Evolutionary conservation across 2,113 vertebrate species (phyloP).

Genomic region (Mus spicilegus): DNA sequence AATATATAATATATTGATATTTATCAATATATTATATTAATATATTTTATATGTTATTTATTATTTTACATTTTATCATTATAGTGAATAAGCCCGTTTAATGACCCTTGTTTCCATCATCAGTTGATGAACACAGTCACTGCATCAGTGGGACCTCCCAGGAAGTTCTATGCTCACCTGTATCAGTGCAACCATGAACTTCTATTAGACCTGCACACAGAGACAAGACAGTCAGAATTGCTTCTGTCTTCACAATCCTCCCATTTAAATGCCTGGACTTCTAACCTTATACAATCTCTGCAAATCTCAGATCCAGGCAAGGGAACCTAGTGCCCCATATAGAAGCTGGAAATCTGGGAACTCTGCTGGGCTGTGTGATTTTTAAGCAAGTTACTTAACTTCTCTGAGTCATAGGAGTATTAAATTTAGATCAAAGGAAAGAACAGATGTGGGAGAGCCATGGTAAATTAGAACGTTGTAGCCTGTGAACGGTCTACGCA

Average conservation of each 20-base stretch:
- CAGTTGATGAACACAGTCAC: not conserved
- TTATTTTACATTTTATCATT: too few species aligned
- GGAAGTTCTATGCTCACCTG: not conserved
- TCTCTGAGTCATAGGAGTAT: constrained; percentile 47
- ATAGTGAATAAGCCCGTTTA: not conserved
- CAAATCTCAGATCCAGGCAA: not conserved
- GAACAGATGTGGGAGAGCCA: not conserved
- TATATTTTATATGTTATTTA: too few species aligned
- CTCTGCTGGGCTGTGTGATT: constrained; percentile 41
- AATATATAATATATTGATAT: too few species aligned
- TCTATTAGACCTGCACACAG: not conserved
- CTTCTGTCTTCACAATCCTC: not conserved
- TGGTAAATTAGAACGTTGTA: not conserved
- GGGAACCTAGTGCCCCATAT: not conserved
- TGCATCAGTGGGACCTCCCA: not conserved
- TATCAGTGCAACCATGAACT: not conserved
- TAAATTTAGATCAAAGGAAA: constrained; percentile 52
- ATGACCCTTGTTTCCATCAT: not conserved
- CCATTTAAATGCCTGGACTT: not conserved
- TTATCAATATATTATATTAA: too few species aligned
- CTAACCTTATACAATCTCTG: not conserved
- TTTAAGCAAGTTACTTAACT: constrained; percentile 51
- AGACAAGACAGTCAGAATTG: not conserved
- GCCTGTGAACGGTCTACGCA: not conserved
- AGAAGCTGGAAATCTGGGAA: constrained; percentile 1